These are phyloP conservation scores for Acrocephalus kingi DNA, from an alignment of 2,113 vertebrate species.

Conservation along the genomic window DNA sequence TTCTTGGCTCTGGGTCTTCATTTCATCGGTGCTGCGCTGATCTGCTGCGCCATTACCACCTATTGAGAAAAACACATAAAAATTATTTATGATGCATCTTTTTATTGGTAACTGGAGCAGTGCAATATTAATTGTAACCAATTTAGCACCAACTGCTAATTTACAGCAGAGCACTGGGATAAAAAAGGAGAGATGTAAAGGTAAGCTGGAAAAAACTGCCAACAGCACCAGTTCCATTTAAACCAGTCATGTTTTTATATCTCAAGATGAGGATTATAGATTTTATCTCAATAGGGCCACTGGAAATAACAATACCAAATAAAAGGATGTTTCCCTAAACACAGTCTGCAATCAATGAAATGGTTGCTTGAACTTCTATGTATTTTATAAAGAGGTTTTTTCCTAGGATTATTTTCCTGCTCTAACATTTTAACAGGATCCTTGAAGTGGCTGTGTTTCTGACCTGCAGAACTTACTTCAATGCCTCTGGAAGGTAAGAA, in stretches of 20 bases:
- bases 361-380: background rate
- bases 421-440: background rate
- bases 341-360: background rate
- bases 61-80: conserved; percentile 49
- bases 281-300: conserved; percentile 1
- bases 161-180: background rate
- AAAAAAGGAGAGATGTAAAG: conserved; percentile 30
- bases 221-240: conserved; percentile 2
- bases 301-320: background rate
- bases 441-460: background rate
- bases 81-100: conserved; percentile 39
- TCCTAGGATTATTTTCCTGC: background rate
- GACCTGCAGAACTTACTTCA: background rate
- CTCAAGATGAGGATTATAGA: background rate
- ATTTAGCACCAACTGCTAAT: conserved; percentile 21
- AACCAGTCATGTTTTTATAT: background rate
- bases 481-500: background rate
- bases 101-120: conserved; percentile 35
- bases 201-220: conserved; percentile 25
- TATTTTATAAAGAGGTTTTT: background rate
- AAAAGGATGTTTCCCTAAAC: background rate
- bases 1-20: conserved; percentile 50
- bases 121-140: conserved; percentile 56
- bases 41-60: conserved; percentile 52
- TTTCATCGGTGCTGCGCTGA: conserved; percentile 41